A percentile compares a stretch with the other conserved stretches of the same genome.
Conservation (phyloP, 2,888 invertebrate species). For the Onthophagus sagittarius region DNA sequence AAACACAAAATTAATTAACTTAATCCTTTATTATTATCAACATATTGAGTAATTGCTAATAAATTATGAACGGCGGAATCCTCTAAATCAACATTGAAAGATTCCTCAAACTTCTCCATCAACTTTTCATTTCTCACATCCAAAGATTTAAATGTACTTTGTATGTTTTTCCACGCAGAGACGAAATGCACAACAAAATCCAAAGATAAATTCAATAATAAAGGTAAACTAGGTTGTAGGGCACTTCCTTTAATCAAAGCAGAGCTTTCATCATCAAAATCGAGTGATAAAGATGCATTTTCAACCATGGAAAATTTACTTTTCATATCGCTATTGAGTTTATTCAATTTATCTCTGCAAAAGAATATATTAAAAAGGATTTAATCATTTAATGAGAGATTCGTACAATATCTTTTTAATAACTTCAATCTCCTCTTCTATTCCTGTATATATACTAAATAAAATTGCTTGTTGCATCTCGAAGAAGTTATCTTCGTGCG, state of each 20-base stretch:
- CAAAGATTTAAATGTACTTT: constrained; percentile 33
- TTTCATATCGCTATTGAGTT: constrained; percentile 37
- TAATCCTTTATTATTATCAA: constrained; percentile 36
- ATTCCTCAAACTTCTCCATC: constrained; percentile 33
- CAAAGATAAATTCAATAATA: constrained; percentile 37
- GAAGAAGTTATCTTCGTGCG: constrained; percentile 49
- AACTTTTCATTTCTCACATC: constrained; percentile 35
- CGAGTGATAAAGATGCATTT: constrained; percentile 35
- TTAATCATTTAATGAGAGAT: not conserved
- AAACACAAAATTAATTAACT: no score
- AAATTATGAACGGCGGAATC: constrained; percentile 31
- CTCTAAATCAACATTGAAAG: constrained; percentile 38
- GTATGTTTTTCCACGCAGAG: constrained; percentile 34
- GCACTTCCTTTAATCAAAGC: constrained; percentile 40
- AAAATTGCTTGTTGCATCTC: constrained; percentile 49
- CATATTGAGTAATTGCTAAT: constrained; percentile 43
- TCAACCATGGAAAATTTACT: constrained; percentile 35
- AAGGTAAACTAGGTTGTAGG: constrained; percentile 40
- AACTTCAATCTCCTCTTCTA: constrained; percentile 50
- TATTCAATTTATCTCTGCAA: constrained; percentile 36
- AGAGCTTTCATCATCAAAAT: constrained; percentile 37
- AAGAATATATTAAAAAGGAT: not conserved
- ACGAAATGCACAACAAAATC: constrained; percentile 39
- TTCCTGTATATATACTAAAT: constrained; percentile 47
- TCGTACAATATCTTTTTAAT: constrained; percentile 36